A percentile compares a stretch with the other conserved stretches of the same genome.
Conservation (phyloP, 2,888 invertebrate species). For the Operophtera brumata region DNA sequence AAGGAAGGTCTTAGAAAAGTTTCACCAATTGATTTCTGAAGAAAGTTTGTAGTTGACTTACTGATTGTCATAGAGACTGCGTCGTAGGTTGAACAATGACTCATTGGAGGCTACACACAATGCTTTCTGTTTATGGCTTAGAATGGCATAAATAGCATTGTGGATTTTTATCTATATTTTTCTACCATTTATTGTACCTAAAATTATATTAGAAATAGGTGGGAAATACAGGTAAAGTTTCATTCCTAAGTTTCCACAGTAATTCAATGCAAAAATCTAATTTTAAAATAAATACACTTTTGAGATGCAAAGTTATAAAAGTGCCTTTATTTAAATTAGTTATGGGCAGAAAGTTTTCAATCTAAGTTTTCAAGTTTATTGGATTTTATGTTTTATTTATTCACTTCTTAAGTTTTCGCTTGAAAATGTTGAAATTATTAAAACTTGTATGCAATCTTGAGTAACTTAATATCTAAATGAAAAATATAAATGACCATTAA, state of each 20-base stretch:
- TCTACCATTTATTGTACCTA: background rate
- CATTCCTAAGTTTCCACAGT: background rate
- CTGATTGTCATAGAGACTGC: background rate
- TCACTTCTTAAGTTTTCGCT: slow-evolving; percentile 18
- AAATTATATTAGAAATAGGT: background rate
- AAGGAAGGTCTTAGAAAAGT: too few species aligned
- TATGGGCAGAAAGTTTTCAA: slow-evolving; percentile 40
- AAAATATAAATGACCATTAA: too few species aligned
- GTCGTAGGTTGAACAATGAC: slow-evolving; percentile 33
- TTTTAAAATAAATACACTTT: slow-evolving; percentile 19
- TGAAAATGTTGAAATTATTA: slow-evolving; percentile 18
- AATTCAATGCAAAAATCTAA: background rate
- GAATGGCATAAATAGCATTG: slow-evolving; percentile 28
- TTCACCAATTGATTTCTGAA: too few species aligned
- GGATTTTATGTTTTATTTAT: slow-evolving; percentile 21
- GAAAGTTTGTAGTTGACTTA: background rate
- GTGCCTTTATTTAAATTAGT: slow-evolving; percentile 38
- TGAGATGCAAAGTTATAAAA: slow-evolving; percentile 35
- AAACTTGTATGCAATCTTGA: slow-evolving; percentile 13
- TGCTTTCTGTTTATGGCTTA: slow-evolving; percentile 32
- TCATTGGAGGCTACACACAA: slow-evolving; percentile 35
- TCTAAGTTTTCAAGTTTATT: slow-evolving; percentile 39
- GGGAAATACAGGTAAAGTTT: background rate
- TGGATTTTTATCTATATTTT: background rate
- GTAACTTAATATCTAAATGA: slow-evolving; percentile 12